Evolutionary conservation across 1,140 invertebrate genomes (phyloP).

Genomic region (Lepidurus apus): DNA sequence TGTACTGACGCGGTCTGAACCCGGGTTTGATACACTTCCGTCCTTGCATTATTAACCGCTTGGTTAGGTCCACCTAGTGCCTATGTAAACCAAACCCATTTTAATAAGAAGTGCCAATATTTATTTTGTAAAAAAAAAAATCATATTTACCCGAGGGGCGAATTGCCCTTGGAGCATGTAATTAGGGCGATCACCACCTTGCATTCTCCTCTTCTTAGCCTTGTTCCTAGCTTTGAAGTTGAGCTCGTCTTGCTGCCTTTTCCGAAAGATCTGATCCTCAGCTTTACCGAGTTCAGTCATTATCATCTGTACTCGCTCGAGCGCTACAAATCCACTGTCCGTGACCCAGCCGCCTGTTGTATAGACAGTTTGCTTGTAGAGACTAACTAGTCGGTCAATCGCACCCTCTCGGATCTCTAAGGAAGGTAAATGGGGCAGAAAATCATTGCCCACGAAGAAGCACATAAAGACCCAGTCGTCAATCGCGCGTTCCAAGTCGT

Average conservation of each 20-base stretch:
- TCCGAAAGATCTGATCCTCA: constrained; percentile 97
- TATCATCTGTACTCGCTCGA: constrained; percentile 89
- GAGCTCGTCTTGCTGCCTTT: constrained; percentile 77
- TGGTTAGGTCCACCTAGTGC: constrained; percentile 40
- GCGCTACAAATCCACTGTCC: constrained; percentile 85
- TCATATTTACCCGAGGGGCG: constrained; percentile 53
- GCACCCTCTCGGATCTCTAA: constrained; percentile 97
- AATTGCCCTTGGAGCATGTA: constrained; percentile 67
- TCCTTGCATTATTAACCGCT: constrained; percentile 41
- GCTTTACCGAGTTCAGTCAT: constrained; percentile 85
- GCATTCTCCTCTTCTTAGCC: constrained; percentile 52
- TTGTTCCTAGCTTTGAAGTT: constrained; percentile 72
- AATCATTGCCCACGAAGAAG: constrained; percentile 99
- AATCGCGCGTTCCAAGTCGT: constrained; percentile 80
- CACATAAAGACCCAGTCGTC: constrained; percentile 99
- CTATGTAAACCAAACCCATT: background rate
- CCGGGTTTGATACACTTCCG: constrained; percentile 45
- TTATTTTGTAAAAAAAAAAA: background rate
- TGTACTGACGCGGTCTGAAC: constrained; percentile 40
- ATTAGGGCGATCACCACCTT: constrained; percentile 52
- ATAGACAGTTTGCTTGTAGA: constrained; percentile 94
- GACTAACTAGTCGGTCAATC: constrained; percentile 85
- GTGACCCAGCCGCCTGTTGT: constrained; percentile 94
- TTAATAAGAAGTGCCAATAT: background rate
- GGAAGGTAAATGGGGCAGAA: constrained; percentile 95